These are phyloP conservation scores for Sciurus vulgaris DNA, from an alignment of 2,797 vertebrate species.

Conservation along the genomic window DNA sequence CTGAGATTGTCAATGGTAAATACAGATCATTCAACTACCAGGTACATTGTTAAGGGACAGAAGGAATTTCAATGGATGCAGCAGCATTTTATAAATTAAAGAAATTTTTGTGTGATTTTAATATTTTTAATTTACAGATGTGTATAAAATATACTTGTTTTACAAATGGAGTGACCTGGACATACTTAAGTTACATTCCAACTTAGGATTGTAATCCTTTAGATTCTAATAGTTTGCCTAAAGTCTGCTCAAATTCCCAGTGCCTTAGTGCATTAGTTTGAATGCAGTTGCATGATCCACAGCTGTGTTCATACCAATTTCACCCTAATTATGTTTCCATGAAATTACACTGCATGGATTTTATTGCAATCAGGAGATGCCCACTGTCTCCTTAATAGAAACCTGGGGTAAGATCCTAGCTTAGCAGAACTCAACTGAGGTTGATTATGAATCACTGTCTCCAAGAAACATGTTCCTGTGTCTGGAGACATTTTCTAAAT, in stretches of 20 bases:
- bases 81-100: slow-evolving; percentile 48
- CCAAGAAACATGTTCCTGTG: not conserved
- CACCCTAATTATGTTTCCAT: slow-evolving; percentile 70
- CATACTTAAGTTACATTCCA: not conserved
- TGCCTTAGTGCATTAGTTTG: slow-evolving; percentile 30
- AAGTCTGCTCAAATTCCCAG: slow-evolving; percentile 11
- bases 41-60: not conserved
- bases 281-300: slow-evolving; percentile 56
- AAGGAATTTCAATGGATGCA: not conserved
- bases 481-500: slow-evolving; percentile 33
- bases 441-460: not conserved
- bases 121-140: not conserved
- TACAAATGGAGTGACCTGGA: not conserved
- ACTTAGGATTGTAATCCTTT: not conserved
- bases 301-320: slow-evolving; percentile 65
- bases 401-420: slow-evolving; percentile 52
- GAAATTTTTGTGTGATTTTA: not conserved
- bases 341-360: slow-evolving; percentile 70
- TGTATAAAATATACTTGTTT: slow-evolving; percentile 26
- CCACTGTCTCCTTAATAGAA: slow-evolving; percentile 67
- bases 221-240: not conserved
- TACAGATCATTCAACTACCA: not conserved
- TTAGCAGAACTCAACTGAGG: not conserved
- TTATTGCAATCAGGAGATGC: slow-evolving; percentile 70
- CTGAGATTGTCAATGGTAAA: slow-evolving; percentile 48